Percentiles rank a stretch among this genome's conserved stretches.
Evolutionary conservation across 2,113 vertebrate species (phyloP).

Genomic region (Crotalus horridus): DNA sequence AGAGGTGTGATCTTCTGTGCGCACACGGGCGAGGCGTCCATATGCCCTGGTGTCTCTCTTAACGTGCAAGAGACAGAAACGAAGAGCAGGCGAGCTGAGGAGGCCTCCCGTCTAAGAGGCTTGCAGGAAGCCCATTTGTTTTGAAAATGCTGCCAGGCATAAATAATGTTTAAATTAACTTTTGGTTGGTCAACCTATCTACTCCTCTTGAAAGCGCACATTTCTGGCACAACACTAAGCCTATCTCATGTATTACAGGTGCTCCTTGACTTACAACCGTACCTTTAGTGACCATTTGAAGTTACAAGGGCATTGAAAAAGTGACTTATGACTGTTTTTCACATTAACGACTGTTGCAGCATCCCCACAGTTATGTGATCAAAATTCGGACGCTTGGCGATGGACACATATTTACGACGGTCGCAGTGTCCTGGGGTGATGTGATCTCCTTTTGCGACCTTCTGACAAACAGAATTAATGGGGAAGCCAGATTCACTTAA

Average conservation of each 20-base stretch:
- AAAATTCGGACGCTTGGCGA: neutral
- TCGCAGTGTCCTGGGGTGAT: neutral
- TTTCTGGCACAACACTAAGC: neutral
- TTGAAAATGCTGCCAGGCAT: neutral
- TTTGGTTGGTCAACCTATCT: neutral
- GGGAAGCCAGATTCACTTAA: neutral
- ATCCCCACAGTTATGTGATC: neutral
- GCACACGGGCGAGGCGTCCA: neutral
- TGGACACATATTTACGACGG: neutral
- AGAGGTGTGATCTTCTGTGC: neutral
- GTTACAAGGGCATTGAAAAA: neutral
- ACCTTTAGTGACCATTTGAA: no score
- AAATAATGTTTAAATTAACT: neutral
- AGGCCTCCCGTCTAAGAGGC: neutral
- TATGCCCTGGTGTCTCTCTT: neutral
- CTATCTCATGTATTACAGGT: neutral
- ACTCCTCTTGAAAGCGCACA: neutral
- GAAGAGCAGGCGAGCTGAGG: neutral
- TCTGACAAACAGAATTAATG: neutral
- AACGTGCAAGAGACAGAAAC: neutral
- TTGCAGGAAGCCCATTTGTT: neutral
- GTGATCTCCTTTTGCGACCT: neutral
- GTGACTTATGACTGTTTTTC: neutral
- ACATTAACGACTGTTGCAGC: neutral
- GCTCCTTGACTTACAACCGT: no score